Evolutionary conservation across 2,113 vertebrate genomes (phyloP), one percentile per base, ranked within the genome.

Genomic region (Odocoileus hemionus): DNA sequence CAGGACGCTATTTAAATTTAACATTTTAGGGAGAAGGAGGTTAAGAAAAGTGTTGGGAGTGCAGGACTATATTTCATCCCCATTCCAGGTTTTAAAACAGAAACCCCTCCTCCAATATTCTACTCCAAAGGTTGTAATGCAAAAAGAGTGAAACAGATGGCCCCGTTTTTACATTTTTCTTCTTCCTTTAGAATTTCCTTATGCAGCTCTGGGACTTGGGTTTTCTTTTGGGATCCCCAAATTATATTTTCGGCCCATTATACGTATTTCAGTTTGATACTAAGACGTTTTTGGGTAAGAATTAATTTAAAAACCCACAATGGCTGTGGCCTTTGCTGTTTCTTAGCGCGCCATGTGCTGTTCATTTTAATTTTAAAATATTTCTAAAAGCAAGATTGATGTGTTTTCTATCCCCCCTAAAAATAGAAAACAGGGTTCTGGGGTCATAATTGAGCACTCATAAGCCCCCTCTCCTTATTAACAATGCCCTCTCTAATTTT

Each of bases 381-480:
- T n/a, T 98, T 97, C 98, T 98, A 97, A 98, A 97, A 97, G 98
- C 93, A 97, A 98, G 98, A 98, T 98, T 98, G 98, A 98, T 98
- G 97, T 98, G 98, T 98, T 98, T 98, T 98, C 98, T 98, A 89
- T 97, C 83, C 96, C 95, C 97, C 57, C 94, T n/a, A n/a, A 98
- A 98, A 98, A 98, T 97, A 97, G 98, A n/a, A 98, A 98, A 96
- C 97, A 94, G n/a, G 97, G 97, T 98, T 93, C 97, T 95, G 97
- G 96, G 97, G 96, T 97, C 96, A 96, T 98, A 98, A 98, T 97
- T 97, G 97, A 96, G 93, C 97, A 83, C 97, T 96, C 95, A 89
- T 70, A 97, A 97, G 94, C 91, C 96, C 97, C 94, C 87, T 97
- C 94, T 98, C 93, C 96, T 98, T 97, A 98, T 93, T 98, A 98